Conservation (phyloP, 1,140 invertebrate genomes). For the Eciton burchellii region DNA sequence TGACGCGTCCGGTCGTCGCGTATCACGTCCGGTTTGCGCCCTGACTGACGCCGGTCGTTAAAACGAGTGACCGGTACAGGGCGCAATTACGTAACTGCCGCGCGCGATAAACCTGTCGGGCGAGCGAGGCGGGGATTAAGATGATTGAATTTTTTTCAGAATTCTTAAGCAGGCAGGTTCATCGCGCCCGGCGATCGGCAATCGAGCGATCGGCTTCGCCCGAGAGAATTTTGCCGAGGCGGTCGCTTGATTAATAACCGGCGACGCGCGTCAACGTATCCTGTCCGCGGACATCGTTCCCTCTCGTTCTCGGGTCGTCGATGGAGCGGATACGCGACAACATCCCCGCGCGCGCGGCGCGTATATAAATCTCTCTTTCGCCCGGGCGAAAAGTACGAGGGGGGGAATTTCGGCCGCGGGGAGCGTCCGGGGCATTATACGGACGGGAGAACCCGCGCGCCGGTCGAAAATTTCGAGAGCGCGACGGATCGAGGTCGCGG, state of each 20-base stretch:
- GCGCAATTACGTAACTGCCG: slow-evolving; percentile 26
- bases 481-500: slow-evolving; percentile 50
- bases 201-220: too few species aligned
- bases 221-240: too few species aligned
- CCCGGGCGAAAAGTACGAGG: slow-evolving; percentile 31
- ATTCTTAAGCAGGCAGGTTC: too few species aligned
- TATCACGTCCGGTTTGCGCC: not conserved
- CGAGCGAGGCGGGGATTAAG: not conserved
- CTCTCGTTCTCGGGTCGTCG: not conserved
- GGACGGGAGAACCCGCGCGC: slow-evolving; percentile 21
- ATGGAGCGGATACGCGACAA: slow-evolving; percentile 33
- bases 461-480: slow-evolving; percentile 62
- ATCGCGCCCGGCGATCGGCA: too few species aligned
- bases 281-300: not conserved
- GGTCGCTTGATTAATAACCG: slow-evolving; percentile 24
- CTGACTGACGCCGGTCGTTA: slow-evolving; percentile 24
- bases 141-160: too few species aligned
- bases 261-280: not conserved
- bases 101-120: not conserved
- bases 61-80: not conserved
- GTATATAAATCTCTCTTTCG: slow-evolving; percentile 59
- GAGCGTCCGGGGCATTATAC: slow-evolving; percentile 51
- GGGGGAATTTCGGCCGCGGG: slow-evolving; percentile 42
- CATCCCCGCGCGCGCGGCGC: slow-evolving; percentile 13
- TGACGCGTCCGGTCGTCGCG: slow-evolving; percentile 12